A percentile compares a stretch with the other conserved stretches of the same genome.
Evolutionary conservation across 2,888 invertebrate species (phyloP).

Genomic region (Salticus scenicus): DNA sequence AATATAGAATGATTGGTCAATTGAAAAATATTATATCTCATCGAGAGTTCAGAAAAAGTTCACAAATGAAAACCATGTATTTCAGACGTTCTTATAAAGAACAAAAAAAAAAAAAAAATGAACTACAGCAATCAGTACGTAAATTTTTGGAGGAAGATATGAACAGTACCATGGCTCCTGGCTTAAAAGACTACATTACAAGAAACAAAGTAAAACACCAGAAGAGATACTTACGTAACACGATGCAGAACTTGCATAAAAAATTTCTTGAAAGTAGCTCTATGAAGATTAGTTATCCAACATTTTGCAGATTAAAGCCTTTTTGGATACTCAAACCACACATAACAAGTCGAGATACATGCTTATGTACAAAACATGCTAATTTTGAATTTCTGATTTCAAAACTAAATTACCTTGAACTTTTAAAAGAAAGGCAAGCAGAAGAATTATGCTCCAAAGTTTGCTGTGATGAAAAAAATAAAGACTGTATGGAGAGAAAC

Average conservation of each 20-base stretch:
- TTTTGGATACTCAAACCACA: too few species aligned
- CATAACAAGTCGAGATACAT: background rate
- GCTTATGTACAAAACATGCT: constrained; percentile 9
- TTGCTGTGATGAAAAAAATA: constrained; percentile 4
- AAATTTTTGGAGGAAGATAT: background rate
- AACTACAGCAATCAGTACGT: background rate
- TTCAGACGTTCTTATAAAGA: background rate
- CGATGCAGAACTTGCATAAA: background rate
- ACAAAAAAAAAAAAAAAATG: background rate
- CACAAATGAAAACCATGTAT: too few species aligned
- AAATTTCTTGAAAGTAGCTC: background rate
- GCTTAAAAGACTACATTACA: background rate
- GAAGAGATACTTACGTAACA: background rate
- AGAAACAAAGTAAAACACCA: background rate
- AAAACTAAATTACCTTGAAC: background rate
- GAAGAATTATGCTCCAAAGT: background rate
- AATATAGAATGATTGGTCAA: too few species aligned
- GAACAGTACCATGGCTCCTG: background rate
- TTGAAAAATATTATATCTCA: too few species aligned
- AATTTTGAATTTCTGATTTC: background rate
- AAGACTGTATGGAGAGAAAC: background rate
- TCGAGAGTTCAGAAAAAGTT: too few species aligned
- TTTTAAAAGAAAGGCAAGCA: background rate
- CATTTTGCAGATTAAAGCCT: background rate
- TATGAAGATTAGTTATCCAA: background rate